These are phyloP conservation scores for Drosophila cognata DNA, from an alignment of 2,888 invertebrate species.

Conservation along the genomic window DNA sequence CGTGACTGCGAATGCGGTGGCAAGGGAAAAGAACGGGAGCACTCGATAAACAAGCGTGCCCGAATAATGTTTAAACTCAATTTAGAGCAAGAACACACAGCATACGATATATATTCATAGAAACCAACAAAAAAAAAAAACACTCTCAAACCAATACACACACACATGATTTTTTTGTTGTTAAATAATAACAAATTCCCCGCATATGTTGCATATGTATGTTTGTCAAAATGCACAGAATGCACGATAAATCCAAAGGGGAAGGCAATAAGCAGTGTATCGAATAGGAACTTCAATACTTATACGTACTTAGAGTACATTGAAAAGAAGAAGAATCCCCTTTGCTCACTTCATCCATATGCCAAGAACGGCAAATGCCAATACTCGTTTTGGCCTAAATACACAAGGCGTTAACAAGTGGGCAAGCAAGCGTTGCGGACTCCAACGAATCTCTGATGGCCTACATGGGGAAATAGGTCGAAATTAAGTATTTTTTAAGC, in stretches of 20 bases:
- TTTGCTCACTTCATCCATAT: neutral
- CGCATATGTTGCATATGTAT: neutral
- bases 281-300: conserved; percentile 24
- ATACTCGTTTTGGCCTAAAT: conserved; percentile 76
- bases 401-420: conserved; percentile 67
- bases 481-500: neutral
- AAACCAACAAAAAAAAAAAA: neutral
- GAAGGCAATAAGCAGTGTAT: conserved; percentile 7
- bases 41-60: conserved; percentile 60
- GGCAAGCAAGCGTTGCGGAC: conserved; percentile 40
- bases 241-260: conserved; percentile 52
- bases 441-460: conserved; percentile 53
- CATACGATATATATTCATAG: neutral
- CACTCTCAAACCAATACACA: neutral
- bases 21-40: neutral
- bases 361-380: conserved; percentile 54
- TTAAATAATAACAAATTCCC: conserved; percentile 10
- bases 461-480: conserved; percentile 42
- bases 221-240: conserved; percentile 22
- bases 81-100: conserved; percentile 44
- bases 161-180: neutral
- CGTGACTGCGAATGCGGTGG: conserved; percentile 25
- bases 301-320: conserved; percentile 17
- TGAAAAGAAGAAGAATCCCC: conserved; percentile 1
- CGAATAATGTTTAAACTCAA: conserved; percentile 61